phyloP scores from a whole-genome alignment of 2,888 invertebrate species.

The Heteromurus nitidus region DNA sequence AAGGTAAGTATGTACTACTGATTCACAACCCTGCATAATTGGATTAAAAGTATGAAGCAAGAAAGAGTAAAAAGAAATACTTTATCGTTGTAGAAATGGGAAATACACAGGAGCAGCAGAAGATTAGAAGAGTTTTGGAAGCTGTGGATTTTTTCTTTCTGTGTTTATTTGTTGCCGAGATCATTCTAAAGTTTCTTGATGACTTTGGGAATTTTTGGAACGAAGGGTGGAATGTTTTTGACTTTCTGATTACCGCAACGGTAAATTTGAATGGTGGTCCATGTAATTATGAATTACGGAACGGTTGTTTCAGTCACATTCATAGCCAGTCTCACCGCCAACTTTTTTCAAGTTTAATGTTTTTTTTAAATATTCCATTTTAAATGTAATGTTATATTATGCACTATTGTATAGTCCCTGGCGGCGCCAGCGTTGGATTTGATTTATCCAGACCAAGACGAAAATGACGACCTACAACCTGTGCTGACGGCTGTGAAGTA shows the following conservation, averaged over 20 bases:
- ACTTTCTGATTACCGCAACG: slow-evolving; percentile 58
- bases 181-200: slow-evolving; percentile 71
- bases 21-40: background rate
- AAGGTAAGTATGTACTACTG: slow-evolving; percentile 15
- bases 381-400: too few species aligned
- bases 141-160: slow-evolving; percentile 70
- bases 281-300: background rate
- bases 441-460: slow-evolving; percentile 54
- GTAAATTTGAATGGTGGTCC: slow-evolving; percentile 9
- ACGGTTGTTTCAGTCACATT: background rate
- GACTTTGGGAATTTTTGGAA: slow-evolving; percentile 71
- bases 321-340: background rate
- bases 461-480: slow-evolving; percentile 58
- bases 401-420: slow-evolving; percentile 40
- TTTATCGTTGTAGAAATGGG: slow-evolving; percentile 32
- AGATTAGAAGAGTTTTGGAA: slow-evolving; percentile 51
- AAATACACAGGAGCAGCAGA: slow-evolving; percentile 39
- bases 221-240: slow-evolving; percentile 72
- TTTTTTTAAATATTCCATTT: background rate
- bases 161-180: slow-evolving; percentile 71
- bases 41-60: background rate
- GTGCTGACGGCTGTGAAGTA: slow-evolving; percentile 66
- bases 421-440: slow-evolving; percentile 65
- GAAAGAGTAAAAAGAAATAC: background rate
- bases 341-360: background rate